Evolutionary conservation across 2,797 vertebrate species (phyloP), one percentile per base, ranked within the genome.

Genomic region (Lacerta agilis): DNA sequence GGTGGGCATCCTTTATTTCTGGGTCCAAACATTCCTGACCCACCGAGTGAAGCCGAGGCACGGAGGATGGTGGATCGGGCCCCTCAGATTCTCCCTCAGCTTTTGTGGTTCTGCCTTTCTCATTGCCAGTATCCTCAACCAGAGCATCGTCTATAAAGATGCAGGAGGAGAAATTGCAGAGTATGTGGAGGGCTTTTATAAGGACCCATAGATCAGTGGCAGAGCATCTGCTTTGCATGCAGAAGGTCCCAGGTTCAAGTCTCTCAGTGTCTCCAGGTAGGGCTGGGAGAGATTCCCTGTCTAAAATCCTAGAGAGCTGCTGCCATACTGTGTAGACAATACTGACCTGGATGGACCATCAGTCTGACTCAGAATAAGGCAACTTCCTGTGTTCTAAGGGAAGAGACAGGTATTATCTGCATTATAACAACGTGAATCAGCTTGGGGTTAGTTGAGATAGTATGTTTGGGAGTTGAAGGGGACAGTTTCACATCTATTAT

Each of bases 121-220:
- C 61, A 43, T 97, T 82, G 45, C 85, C 82, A 97, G 97, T 98
- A 98, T 98, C 98, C 97, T 98, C 96, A 11, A 75, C 49, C 5
- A 0, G 10, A 0, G 5, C 75, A 49, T 17, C 0, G 18, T 55
- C 49, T 55, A 13, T 29, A 36, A 18, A 75, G 5, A 64, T 64
- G 61, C 17, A 64, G 61, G 6, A 18, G 61, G 61, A 20, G 61
- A 64, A 23, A 10, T 7, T 64, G 61, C 49, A 4, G 2, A 77
- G 58, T n/a, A 2, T 38, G 41, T 1, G 36, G 80, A 17, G 3
- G 18, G 55, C 13, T 55, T 55, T 55, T 55, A 55, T 55, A 55
- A 55, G 3, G 49, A 55, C 55, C 49, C 49, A 55, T 55, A 55
- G 49, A 55, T 55, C 49, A 55, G 49, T 13, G 3, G 3, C 49